Evolutionary conservation across 2,888 invertebrate genomes (phyloP), one percentile per base, ranked within the genome.

Genomic region (Phoenoteleia sp.): DNA sequence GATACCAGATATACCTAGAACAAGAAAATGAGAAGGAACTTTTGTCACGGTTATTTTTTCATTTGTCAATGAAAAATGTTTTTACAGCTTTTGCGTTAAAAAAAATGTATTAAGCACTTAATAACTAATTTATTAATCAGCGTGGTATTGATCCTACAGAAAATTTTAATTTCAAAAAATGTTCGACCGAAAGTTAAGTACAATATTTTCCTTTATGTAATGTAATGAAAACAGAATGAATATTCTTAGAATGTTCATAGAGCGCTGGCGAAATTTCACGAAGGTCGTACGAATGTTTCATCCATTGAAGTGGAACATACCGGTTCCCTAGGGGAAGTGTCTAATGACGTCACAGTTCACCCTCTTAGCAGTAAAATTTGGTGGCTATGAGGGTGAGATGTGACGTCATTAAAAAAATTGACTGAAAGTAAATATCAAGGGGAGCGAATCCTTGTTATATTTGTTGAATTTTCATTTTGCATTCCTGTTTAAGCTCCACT

Each of bases 331-430:
- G 76, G 81, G 81, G 66, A 71, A 76, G 49, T 76, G 62, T 66
- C 81, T 82, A 82, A 82, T 82, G 81, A 82, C 81, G 81, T 82
- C 81, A 82, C 76, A 71, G 76, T 60, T 76, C 76, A 76, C 81
- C 76, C 81, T 82, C 71, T 76, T 75, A 69, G 71, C 71, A 76
- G 76, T 71, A 74, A 82, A 82, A 76, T 82, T 82, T 76, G 76
- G 76, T 71, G 49, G 58, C 9, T 49, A 42, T 66, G 81, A 82
- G 81, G 81, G 81, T 76, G 76, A 69, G 69, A 71, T 76, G 81
- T 76, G 81, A 82, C 71, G 81, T 76, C 81, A 82, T 82, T 82
- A 82, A 82, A 82, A 81, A 76, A 76, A 74, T 82, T 58, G 71
- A 76, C 81, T 82, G 49, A 76, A 82, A 64, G 71, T 58, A 76